These are phyloP conservation scores for Melanerpes aurifrons DNA, from an alignment of 2,113 vertebrate species.

Conservation along the genomic window DNA sequence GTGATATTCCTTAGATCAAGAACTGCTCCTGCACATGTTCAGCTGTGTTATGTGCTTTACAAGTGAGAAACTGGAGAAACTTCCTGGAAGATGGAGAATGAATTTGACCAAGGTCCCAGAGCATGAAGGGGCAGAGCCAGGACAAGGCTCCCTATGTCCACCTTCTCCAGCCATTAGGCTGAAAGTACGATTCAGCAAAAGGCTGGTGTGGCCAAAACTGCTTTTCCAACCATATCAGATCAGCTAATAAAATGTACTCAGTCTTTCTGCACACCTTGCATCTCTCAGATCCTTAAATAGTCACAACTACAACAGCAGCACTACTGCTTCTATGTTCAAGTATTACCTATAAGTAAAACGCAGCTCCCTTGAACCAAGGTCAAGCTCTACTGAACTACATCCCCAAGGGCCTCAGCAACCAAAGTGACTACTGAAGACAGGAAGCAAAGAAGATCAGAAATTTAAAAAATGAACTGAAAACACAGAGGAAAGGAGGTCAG, in stretches of 20 bases:
- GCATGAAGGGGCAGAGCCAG: neutral
- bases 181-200: neutral
- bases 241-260: neutral
- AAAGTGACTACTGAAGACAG: neutral
- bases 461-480: neutral
- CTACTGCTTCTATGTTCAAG: neutral
- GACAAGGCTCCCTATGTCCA: neutral
- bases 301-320: fast-evolving
- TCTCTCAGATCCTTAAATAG: neutral
- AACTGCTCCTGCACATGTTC: fast-evolving
- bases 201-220: neutral
- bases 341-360: neutral
- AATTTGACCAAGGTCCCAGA: neutral
- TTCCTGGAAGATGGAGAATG: neutral
- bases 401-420: neutral
- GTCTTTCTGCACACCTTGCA: neutral
- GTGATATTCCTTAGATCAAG: neutral
- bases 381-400: neutral
- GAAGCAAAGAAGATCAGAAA: neutral
- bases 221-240: neutral
- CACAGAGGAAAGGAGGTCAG: conserved; percentile 9
- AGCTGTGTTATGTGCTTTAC: neutral
- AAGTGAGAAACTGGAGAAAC: neutral
- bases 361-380: neutral
- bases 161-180: neutral